Percentiles rank a stretch among this genome's conserved stretches.
Conservation (phyloP, 2,888 invertebrate species). For the Diloba caeruleocephala region DNA sequence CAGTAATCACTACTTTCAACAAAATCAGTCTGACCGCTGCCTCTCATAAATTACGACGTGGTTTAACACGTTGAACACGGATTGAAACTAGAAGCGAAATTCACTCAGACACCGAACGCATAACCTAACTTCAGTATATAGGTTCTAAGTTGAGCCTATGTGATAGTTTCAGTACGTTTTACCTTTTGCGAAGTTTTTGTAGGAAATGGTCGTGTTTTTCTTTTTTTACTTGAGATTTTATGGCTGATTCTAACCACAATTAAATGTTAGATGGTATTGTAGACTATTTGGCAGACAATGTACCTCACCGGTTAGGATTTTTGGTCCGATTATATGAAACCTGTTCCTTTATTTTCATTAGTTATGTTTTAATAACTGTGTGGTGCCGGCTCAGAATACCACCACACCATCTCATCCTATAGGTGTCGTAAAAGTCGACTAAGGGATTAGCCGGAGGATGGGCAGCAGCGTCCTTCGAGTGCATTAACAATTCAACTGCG, state of each 20-base stretch:
- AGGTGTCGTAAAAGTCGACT: too few species aligned
- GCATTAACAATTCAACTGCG: too few species aligned
- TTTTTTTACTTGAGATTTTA: slow-evolving; percentile 37
- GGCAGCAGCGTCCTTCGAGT: too few species aligned
- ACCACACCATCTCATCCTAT: too few species aligned
- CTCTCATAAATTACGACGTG: slow-evolving; percentile 15
- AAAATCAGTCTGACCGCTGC: slow-evolving; percentile 23
- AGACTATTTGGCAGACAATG: slow-evolving; percentile 25
- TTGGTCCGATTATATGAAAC: too few species aligned
- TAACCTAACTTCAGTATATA: slow-evolving; percentile 56
- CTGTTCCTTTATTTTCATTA: too few species aligned
- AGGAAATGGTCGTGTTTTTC: slow-evolving; percentile 43
- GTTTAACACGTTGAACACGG: slow-evolving; percentile 43
- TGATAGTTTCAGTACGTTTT: slow-evolving; percentile 60
- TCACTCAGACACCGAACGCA: slow-evolving; percentile 47
- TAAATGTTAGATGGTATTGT: slow-evolving; percentile 14
- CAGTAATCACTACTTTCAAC: too few species aligned
- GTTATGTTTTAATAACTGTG: too few species aligned
- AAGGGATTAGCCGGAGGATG: too few species aligned
- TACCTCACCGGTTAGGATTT: too few species aligned
- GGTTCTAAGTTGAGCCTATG: slow-evolving; percentile 55
- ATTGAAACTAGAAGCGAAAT: slow-evolving; percentile 52
- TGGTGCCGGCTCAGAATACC: too few species aligned
- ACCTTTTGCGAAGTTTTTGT: slow-evolving; percentile 51
- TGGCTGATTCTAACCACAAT: slow-evolving; percentile 26